These are phyloP conservation scores for Lepus timidus DNA, from an alignment of 2,113 vertebrate species.

Conservation along the genomic window DNA sequence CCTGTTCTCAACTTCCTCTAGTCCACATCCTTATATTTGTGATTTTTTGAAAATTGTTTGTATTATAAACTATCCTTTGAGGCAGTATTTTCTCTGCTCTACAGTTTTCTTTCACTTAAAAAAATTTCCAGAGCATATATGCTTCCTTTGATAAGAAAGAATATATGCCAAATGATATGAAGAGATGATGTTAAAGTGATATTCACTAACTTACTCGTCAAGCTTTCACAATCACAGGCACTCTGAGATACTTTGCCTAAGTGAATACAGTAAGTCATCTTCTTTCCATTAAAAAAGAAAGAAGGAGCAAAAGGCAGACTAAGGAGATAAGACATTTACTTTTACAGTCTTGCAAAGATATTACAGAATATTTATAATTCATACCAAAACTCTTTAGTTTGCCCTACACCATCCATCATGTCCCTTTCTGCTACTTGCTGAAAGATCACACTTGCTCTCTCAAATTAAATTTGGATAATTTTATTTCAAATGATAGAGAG, in stretches of 20 bases:
- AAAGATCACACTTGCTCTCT: constrained; percentile 42
- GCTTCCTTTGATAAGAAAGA: constrained; percentile 52
- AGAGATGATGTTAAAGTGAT: constrained; percentile 30
- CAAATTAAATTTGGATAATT: constrained; percentile 56
- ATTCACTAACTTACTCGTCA: background rate
- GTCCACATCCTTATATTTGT: background rate
- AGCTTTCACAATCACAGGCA: constrained; percentile 41
- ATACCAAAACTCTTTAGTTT: constrained; percentile 50
- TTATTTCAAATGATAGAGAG: constrained; percentile 34
- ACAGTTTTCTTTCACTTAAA: constrained; percentile 23
- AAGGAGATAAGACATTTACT: constrained; percentile 32
- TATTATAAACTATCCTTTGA: constrained; percentile 35
- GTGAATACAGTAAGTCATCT: constrained; percentile 27
- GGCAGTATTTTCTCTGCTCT: constrained; percentile 35
- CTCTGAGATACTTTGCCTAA: constrained; percentile 43
- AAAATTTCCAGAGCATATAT: constrained; percentile 51
- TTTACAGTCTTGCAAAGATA: constrained; percentile 33
- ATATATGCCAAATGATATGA: constrained; percentile 58
- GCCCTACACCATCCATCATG: background rate
- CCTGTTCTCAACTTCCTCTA: background rate
- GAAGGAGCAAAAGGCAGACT: background rate
- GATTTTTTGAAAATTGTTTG: constrained; percentile 31
- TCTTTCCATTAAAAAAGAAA: constrained; percentile 47
- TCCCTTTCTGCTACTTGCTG: constrained; percentile 23
- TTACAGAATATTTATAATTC: constrained; percentile 61